Percentiles rank a stretch among this genome's conserved stretches.
Conservation (phyloP, 2,888 invertebrate species). For the Nasonovia ribisnigri region DNA sequence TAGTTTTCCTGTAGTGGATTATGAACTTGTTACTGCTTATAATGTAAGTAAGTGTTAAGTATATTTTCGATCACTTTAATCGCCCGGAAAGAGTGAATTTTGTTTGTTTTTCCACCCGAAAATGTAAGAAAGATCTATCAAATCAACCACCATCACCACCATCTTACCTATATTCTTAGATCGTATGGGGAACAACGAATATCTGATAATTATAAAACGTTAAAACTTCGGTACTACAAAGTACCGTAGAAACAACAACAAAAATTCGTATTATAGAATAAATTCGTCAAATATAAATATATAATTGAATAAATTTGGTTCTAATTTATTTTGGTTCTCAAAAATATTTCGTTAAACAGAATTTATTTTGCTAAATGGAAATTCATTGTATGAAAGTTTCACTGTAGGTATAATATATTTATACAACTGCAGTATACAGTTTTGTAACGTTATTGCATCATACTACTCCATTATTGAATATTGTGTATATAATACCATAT, state of each 20-base stretch:
- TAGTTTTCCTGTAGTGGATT: conserved; percentile 11
- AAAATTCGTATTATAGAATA: too few relatives aligned
- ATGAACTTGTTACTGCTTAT: conserved; percentile 19
- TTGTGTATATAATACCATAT: background rate
- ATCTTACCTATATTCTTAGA: too few relatives aligned
- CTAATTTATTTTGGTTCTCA: too few relatives aligned
- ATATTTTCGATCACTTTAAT: background rate
- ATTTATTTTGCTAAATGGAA: too few relatives aligned
- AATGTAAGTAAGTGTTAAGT: background rate
- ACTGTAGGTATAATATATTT: background rate
- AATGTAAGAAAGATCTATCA: background rate
- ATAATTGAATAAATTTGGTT: too few relatives aligned
- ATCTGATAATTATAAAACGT: background rate
- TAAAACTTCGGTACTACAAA: too few relatives aligned
- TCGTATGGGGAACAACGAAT: background rate
- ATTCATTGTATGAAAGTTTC: too few relatives aligned
- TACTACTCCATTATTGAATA: background rate
- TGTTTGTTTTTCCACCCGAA: background rate
- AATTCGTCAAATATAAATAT: too few relatives aligned
- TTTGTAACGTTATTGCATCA: background rate
- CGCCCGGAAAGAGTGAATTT: too few relatives aligned
- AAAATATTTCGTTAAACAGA: too few relatives aligned
- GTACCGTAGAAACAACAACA: too few relatives aligned
- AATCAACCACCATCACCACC: background rate
- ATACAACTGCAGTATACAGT: background rate